These are phyloP conservation scores for Dicaeum eximium DNA, from an alignment of 2,113 vertebrate genomes.

Conservation along the genomic window DNA sequence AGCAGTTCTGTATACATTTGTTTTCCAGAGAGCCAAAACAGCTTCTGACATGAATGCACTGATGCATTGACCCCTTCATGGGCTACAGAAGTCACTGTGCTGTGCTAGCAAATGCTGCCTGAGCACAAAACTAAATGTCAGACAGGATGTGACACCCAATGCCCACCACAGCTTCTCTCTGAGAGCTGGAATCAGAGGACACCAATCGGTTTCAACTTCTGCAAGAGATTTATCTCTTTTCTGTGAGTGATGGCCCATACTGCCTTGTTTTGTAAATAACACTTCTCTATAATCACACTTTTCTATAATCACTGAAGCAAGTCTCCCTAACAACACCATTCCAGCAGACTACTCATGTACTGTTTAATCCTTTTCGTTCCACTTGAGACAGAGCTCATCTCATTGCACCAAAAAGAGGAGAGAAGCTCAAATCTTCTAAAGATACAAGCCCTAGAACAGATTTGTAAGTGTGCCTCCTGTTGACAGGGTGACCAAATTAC, in stretches of 20 bases:
- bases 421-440: neutral
- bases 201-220: neutral
- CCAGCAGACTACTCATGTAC: neutral
- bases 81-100: neutral
- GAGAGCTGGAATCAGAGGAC: neutral
- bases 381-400: neutral
- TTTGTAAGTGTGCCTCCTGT: too few relatives aligned
- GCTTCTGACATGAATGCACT: neutral
- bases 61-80: neutral
- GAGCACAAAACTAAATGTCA: neutral
- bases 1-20: neutral
- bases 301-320: neutral
- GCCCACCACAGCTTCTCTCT: neutral
- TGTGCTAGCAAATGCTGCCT: neutral
- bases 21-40: neutral
- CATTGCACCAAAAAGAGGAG: neutral
- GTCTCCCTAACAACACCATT: neutral
- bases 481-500: too few relatives aligned
- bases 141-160: neutral
- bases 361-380: neutral
- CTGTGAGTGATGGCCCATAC: neutral
- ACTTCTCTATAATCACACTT: neutral
- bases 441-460: neutral
- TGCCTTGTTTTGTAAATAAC: neutral
- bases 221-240: neutral